Base-by-base conservation (phyloP, 2,797 vertebrate species). In the Rhinophrynus dorsalis region DNA sequence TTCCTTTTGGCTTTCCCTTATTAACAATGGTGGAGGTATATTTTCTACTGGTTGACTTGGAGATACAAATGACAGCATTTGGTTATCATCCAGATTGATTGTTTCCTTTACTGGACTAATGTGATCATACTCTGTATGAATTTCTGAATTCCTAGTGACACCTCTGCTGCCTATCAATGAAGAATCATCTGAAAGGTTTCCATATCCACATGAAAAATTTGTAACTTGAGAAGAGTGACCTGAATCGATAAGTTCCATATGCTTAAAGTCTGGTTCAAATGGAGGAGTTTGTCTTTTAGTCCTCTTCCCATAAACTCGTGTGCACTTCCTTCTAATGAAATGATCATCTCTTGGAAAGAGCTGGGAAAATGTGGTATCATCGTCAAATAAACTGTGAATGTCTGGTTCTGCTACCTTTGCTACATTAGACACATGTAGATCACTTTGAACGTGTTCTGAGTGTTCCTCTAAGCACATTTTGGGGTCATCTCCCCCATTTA, bases 221-320 rank as follows among this genome's bases (percentile, higher is more conserved):
- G 85, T 86, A 52, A 83, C 89, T 60, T 92, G 90, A 0, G 81
- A 77, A 12, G 79, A 89, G 79, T 64, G 84, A 32, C 77, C 79
- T 0, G 85, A 82, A 47, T 81, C 33, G 0, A 74, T 1, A 58
- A 40, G 68, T n/a, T 51, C 75, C 55, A 2, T 74, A 66, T 57
- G 75, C 75, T 75, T 67, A 61, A 6, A 13, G 38, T 51, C 66
- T 3, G 77, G 75, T 72, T 89, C 78, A 0, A 66, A 7, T 0
- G 84, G 76, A 24, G 86, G 45, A 52, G 86, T 88, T 76, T 90
- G 78, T 75, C 89, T 92, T 86, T 93, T 92, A 78, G 85, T 89
- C 74, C 88, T 92, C 78, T 97, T 98, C 75, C 94, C 90, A 0
- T 98, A 98, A 33, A 98, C 97, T 7, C 92, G 88, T 0, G 87